Conservation (phyloP, 2,797 vertebrate species). For the Orestias chungarensis region DNA sequence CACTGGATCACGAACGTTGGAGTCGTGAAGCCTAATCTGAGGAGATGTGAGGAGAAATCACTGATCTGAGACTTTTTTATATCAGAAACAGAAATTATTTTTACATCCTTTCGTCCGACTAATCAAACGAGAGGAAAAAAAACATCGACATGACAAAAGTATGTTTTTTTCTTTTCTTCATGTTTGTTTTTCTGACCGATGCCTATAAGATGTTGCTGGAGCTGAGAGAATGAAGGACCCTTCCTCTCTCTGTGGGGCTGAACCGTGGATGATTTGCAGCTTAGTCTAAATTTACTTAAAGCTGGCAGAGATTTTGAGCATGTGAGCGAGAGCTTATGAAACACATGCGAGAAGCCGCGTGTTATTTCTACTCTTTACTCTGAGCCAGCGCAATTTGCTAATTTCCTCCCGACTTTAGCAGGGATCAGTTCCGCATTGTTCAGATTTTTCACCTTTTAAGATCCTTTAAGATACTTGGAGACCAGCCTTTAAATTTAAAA, state of each 20-base stretch:
- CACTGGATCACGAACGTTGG: not conserved
- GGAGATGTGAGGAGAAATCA: not conserved
- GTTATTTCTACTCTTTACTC: slow-evolving; percentile 13
- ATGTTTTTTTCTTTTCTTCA: no score
- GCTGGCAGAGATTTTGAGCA: not conserved
- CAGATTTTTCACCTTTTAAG: slow-evolving; percentile 1
- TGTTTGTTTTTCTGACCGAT: not conserved
- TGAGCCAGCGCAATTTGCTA: slow-evolving; percentile 12
- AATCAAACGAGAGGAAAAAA: not conserved
- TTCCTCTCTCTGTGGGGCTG: slow-evolving; percentile 4
- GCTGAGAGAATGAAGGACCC: slow-evolving; percentile 2
- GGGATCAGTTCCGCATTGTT: slow-evolving; percentile 4
- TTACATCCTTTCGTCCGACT: not conserved
- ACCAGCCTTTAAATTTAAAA: not conserved
- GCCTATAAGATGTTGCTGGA: not conserved
- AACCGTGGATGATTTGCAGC: slow-evolving; percentile 4
- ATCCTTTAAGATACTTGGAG: not conserved
- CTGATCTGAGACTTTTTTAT: not conserved
- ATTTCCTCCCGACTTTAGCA: slow-evolving; percentile 14
- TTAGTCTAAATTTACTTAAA: not conserved
- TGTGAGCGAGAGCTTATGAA: no score
- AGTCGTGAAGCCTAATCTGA: not conserved
- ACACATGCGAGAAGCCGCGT: not conserved
- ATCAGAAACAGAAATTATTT: not conserved
- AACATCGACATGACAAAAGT: no score